Percentiles rank a stretch among this genome's conserved stretches.
phyloP scores from a whole-genome alignment of 2,797 vertebrate species.

The Luscinia luscinia region DNA sequence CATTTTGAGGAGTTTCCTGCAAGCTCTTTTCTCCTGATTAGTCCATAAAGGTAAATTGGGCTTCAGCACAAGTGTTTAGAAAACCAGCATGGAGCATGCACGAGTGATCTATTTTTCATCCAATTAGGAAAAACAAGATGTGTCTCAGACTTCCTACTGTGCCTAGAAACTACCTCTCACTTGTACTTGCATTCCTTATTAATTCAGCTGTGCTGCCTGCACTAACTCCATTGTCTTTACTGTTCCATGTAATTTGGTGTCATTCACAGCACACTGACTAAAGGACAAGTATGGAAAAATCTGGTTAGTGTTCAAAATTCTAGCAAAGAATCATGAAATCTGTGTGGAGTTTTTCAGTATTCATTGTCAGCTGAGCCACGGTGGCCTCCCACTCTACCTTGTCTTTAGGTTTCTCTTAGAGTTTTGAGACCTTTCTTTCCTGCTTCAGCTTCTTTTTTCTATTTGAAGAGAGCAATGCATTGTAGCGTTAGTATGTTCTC shows the following conservation, averaged over 20 bases:
- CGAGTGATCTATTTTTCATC: conserved; percentile 37
- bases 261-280: background rate
- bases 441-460: background rate
- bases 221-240: conserved; percentile 15
- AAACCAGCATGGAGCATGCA: conserved; percentile 33
- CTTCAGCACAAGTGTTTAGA: conserved; percentile 15
- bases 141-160: conserved; percentile 6
- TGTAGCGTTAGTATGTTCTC: background rate
- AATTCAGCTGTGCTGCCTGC: conserved; percentile 10
- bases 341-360: rapidly evolving
- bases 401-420: background rate
- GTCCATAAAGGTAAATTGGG: conserved; percentile 19
- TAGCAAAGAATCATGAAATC: background rate
- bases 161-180: background rate
- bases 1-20: background rate
- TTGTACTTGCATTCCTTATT: background rate
- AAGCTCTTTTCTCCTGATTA: conserved; percentile 20
- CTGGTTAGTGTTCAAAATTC: background rate
- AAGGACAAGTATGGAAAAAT: background rate
- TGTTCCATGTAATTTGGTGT: background rate
- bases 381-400: background rate
- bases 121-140: conserved; percentile 38
- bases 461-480: background rate
- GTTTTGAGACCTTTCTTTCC: background rate
- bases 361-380: rapidly evolving